Conservation (phyloP, 2,888 invertebrate genomes). For the Amorpha juglandis region DNA sequence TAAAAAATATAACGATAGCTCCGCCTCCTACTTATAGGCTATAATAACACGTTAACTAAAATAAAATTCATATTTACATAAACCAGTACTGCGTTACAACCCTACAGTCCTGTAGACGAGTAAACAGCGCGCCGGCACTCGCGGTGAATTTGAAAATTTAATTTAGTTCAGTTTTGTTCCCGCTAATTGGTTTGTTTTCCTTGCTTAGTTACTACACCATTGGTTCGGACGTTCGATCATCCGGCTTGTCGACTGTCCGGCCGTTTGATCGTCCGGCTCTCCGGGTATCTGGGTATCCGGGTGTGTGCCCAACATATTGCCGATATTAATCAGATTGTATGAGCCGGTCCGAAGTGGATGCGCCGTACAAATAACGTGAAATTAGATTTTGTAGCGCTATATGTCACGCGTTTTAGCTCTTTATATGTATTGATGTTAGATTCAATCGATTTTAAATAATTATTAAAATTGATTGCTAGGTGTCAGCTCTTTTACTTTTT, state of each 20-base stretch:
- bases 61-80: not conserved
- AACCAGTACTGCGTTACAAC: slow-evolving; percentile 40
- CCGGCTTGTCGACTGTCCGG: not conserved
- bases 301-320: slow-evolving; percentile 25
- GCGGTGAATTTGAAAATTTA: slow-evolving; percentile 78
- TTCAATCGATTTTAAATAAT: too few relatives aligned
- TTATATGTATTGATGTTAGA: not conserved
- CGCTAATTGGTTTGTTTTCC: slow-evolving; percentile 81
- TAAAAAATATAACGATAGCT: too few relatives aligned
- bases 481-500: too few relatives aligned
- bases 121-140: slow-evolving; percentile 50
- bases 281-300: slow-evolving; percentile 5
- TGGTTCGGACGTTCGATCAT: slow-evolving; percentile 16
- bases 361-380: not conserved
- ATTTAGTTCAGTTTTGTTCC: slow-evolving; percentile 79
- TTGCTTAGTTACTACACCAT: slow-evolving; percentile 63
- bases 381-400: slow-evolving; percentile 8
- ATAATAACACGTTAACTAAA: too few relatives aligned
- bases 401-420: not conserved
- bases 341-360: slow-evolving; percentile 30
- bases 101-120: slow-evolving; percentile 50
- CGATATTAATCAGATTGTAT: slow-evolving; percentile 21
- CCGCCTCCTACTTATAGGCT: too few relatives aligned
- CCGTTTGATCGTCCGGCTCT: not conserved
- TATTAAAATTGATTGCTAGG: too few relatives aligned